A percentile compares a stretch with the other conserved stretches of the same genome.
phyloP scores from a whole-genome alignment of 2,888 invertebrate genomes.

The Pardosa pseudoannulata region DNA sequence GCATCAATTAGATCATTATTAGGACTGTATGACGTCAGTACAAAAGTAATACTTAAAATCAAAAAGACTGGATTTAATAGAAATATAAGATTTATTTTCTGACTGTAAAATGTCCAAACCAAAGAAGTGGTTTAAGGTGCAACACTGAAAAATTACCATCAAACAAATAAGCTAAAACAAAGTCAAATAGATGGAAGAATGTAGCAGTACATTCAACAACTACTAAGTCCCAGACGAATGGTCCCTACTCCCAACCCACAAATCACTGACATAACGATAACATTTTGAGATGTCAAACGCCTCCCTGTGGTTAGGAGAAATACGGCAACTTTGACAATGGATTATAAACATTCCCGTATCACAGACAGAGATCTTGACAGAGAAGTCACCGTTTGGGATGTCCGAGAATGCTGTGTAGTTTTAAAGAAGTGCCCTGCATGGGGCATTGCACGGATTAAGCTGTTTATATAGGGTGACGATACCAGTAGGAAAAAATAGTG shows the following conservation, averaged over 20 bases:
- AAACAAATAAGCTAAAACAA: too few relatives aligned
- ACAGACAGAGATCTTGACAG: background rate
- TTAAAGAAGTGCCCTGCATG: background rate
- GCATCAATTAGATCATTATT: too few relatives aligned
- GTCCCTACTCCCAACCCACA: background rate
- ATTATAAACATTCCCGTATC: background rate
- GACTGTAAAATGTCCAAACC: too few relatives aligned
- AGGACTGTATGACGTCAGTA: too few relatives aligned
- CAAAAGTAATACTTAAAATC: too few relatives aligned
- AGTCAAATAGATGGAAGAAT: too few relatives aligned
- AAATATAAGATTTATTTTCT: too few relatives aligned
- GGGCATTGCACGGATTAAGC: conserved; percentile 7
- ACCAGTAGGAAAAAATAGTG: too few relatives aligned
- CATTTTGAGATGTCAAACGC: background rate
- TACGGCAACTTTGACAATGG: background rate
- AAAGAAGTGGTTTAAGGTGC: too few relatives aligned
- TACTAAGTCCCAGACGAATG: background rate
- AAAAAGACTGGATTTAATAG: too few relatives aligned
- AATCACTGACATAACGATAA: conserved; percentile 1
- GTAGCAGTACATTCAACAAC: background rate
- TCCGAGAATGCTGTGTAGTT: background rate
- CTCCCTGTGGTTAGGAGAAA: background rate
- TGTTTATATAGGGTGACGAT: too few relatives aligned
- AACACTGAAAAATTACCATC: too few relatives aligned
- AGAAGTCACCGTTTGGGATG: background rate